phyloP scores from a whole-genome alignment of 2,797 vertebrate genomes.

The Malacoraja senta region DNA sequence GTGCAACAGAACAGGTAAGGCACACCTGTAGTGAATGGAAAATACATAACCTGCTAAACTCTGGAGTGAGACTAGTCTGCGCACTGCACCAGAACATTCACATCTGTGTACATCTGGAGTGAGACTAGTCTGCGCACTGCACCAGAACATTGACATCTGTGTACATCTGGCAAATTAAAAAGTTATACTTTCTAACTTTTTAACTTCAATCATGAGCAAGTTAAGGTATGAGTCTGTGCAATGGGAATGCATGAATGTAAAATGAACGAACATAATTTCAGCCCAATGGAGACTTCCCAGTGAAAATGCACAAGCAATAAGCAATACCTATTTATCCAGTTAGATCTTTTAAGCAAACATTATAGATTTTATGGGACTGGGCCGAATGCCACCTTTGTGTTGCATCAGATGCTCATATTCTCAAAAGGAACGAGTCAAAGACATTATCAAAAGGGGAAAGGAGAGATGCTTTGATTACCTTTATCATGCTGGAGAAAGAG shows the following conservation, averaged over 20 bases:
- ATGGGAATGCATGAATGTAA: neutral
- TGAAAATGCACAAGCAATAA: neutral
- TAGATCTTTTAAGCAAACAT: neutral
- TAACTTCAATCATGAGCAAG: neutral
- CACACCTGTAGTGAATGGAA: constrained; percentile 40
- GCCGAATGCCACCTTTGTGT: neutral
- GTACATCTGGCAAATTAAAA: neutral
- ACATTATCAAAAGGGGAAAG: neutral
- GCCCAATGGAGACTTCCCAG: neutral
- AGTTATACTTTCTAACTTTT: constrained; percentile 23
- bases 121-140: constrained; percentile 48
- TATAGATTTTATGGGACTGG: neutral
- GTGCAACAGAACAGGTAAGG: constrained; percentile 86
- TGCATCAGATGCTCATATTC: neutral
- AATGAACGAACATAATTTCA: neutral
- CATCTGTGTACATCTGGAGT: constrained; percentile 16
- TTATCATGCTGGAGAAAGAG: neutral
- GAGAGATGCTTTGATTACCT: neutral
- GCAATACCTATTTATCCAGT: no score
- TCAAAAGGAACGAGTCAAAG: neutral
- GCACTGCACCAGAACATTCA: neutral
- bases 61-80: constrained; percentile 52
- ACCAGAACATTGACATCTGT: neutral
- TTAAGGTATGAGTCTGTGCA: neutral
- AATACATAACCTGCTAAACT: constrained; percentile 51